Base-by-base conservation (phyloP, 2,797 vertebrate genomes). In the Pagetopsis macropterus region DNA sequence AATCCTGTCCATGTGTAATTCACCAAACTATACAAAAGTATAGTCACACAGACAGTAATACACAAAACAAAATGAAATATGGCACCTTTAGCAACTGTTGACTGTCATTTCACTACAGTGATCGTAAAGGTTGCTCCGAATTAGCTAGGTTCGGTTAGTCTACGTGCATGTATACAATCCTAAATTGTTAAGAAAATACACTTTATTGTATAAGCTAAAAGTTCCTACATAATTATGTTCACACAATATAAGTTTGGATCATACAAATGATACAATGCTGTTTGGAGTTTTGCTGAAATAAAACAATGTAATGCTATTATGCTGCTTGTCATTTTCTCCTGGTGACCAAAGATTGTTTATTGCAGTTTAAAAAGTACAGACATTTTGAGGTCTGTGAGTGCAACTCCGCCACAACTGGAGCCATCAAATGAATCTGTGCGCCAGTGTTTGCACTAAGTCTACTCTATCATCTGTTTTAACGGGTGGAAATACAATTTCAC, bases 401-500 rank as follows among this genome's bases (percentile, higher is more conserved):
- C 52, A 62, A 27, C 33, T 59, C 69, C 15, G 21, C 51, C 64
- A 69, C 33, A 37, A 68, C n/a, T 45, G 67, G 72, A 57, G 66
- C 63, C 45, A 27, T 66, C 33, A 82, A 79, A 78, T 23, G 64
- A 57, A 70, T 70, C 62, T 15, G 49, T 61, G 71, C 71, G 70
- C 56, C 43, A 3, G 21, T 69, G 64, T 72, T 74, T 83, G 72
- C 76, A 77, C 33, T 33, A 55, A 61, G 60, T 72, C 50, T 55
- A 62, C 37, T 37, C 33, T 37, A 37, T 37, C 33, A 8, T 37
- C 33, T 37, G 66, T 72, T 48, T 66, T 55, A 65, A 67, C 15
- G 48, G 70, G 81, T 82, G 75, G 76, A 87, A 87, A 83, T 76
- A 79, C 74, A 68, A 81, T 79, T 84, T 83, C 64, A 84, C 15